phyloP scores from a whole-genome alignment of 2,113 vertebrate genomes.

The Dendropsophus ebraccatus region DNA sequence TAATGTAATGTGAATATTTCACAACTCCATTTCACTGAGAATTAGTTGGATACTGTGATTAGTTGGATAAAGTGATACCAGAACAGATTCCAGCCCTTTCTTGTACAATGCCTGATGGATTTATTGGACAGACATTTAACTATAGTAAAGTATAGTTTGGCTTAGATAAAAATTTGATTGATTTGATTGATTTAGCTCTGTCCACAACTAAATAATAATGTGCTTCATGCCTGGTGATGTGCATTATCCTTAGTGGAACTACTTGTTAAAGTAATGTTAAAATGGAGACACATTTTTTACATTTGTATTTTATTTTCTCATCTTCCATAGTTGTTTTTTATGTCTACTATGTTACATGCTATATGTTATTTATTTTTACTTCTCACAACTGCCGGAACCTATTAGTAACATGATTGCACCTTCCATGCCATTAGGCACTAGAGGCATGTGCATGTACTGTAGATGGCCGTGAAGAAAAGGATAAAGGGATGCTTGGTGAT shows the following conservation, averaged over 20 bases:
- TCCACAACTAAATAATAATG: neutral
- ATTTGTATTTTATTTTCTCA: neutral
- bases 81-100: neutral
- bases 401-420: neutral
- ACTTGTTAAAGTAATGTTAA: neutral
- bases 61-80: neutral
- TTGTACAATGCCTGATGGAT: neutral
- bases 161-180: slow-evolving; percentile 16
- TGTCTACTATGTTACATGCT: neutral
- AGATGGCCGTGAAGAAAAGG: neutral
- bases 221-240: neutral
- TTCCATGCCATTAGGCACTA: neutral
- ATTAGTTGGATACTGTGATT: neutral
- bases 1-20: too few relatives aligned
- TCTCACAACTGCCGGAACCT: neutral
- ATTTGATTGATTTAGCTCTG: neutral
- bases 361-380: neutral
- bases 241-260: neutral
- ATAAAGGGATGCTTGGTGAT: neutral
- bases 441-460: neutral
- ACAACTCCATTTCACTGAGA: too few relatives aligned
- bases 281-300: neutral
- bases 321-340: neutral
- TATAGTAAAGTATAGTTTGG: slow-evolving; percentile 18
- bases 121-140: slow-evolving; percentile 1